A percentile compares a stretch with the other conserved stretches of the same genome.
These are phyloP conservation scores for Magallana gigas DNA, from an alignment of 1,140 invertebrate genomes.

Conservation along the genomic window DNA sequence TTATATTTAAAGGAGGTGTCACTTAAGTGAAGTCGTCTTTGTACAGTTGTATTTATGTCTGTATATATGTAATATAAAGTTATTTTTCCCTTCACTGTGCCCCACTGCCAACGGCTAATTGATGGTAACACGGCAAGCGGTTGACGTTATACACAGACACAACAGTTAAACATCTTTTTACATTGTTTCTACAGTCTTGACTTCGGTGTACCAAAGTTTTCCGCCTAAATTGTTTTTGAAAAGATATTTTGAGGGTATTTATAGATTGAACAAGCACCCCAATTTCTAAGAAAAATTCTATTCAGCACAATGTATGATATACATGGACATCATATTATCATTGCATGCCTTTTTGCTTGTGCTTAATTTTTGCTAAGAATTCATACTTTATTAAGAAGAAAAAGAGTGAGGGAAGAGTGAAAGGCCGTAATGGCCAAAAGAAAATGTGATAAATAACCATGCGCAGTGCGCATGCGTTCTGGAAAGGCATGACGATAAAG, in stretches of 20 bases:
- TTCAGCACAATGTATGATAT: too few species aligned
- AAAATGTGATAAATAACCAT: neutral
- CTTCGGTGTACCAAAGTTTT: neutral
- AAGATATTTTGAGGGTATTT: too few species aligned
- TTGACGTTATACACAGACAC: conserved; percentile 13
- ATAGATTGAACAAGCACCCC: too few species aligned
- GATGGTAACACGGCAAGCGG: neutral
- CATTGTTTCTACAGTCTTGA: neutral
- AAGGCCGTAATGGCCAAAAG: neutral
- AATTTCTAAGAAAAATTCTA: too few species aligned
- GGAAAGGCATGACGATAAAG: conserved; percentile 6
- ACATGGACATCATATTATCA: too few species aligned
- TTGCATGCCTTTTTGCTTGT: too few species aligned
- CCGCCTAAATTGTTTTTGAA: too few species aligned
- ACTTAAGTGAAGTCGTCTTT: too few species aligned
- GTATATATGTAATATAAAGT: too few species aligned
- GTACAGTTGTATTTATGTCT: too few species aligned
- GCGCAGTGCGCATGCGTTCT: conserved; percentile 24
- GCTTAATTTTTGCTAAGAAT: too few species aligned
- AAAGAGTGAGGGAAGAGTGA: neutral
- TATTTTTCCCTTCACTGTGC: neutral
- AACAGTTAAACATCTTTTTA: neutral
- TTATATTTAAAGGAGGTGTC: too few species aligned
- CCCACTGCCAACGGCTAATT: conserved; percentile 19
- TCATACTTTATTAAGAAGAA: neutral